Percentiles rank a stretch among this genome's conserved stretches.
These are phyloP conservation scores for Sebastes schlegelii DNA, from an alignment of 2,113 vertebrate genomes.

Conservation along the genomic window DNA sequence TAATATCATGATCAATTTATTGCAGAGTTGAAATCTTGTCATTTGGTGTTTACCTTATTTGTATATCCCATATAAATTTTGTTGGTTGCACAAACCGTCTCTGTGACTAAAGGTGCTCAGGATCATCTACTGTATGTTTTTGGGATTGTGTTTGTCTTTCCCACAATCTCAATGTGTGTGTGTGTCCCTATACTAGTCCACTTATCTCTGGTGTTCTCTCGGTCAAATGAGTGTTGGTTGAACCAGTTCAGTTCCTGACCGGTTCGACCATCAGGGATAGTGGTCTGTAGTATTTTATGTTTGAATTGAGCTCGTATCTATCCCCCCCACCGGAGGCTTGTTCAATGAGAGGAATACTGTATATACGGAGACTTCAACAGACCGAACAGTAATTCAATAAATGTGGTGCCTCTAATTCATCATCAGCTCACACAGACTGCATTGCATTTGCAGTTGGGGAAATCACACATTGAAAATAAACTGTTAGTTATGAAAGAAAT, in stretches of 20 bases:
- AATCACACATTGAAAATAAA: not conserved
- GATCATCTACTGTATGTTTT: slow-evolving; percentile 12
- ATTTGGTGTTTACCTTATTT: not conserved
- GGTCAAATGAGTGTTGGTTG: slow-evolving; percentile 14
- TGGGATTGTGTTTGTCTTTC: slow-evolving; percentile 44
- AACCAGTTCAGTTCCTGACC: slow-evolving; percentile 1
- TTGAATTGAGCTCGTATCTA: not conserved
- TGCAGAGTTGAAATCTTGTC: not conserved
- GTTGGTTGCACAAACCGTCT: not conserved
- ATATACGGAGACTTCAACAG: too few relatives aligned
- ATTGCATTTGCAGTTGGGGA: not conserved
- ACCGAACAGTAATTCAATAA: not conserved
- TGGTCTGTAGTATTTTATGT: not conserved
- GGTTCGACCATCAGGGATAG: not conserved
- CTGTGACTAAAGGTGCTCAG: not conserved
- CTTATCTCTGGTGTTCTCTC: slow-evolving; percentile 27
- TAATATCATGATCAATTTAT: too few relatives aligned
- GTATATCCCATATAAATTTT: not conserved
- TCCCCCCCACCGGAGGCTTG: too few relatives aligned
- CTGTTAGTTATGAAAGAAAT: not conserved
- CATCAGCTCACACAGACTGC: too few relatives aligned
- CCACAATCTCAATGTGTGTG: not conserved
- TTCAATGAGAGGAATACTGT: too few relatives aligned
- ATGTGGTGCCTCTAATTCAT: not conserved
- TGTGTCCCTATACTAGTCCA: not conserved